Evolutionary conservation across 2,113 vertebrate genomes (phyloP).

Genomic region (Ivindomyrus marchei): DNA sequence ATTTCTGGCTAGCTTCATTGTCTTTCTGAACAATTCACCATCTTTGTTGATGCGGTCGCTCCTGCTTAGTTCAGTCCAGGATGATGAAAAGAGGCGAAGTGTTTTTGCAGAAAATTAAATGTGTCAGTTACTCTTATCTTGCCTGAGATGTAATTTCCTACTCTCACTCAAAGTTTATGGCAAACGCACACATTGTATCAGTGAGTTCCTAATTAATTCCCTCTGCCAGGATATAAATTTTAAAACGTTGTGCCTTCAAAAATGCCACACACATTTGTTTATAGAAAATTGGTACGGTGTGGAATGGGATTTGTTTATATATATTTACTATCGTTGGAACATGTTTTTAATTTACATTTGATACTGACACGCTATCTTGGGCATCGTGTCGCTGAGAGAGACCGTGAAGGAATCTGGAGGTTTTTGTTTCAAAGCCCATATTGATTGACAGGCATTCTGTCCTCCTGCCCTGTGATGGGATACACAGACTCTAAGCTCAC

Average conservation of each 20-base stretch:
- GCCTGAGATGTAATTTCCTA: conserved; percentile 5
- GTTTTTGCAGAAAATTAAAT: conserved; percentile 28
- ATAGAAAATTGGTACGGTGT: not conserved
- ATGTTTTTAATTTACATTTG: not conserved
- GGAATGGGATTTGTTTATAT: too few relatives aligned
- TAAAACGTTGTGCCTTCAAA: not conserved
- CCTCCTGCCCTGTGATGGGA: not conserved
- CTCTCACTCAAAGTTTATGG: conserved; percentile 7
- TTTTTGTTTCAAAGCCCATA: not conserved
- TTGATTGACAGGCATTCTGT: not conserved
- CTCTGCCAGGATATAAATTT: not conserved
- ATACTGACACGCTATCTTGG: not conserved
- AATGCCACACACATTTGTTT: not conserved
- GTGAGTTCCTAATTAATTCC: not conserved
- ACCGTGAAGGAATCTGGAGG: not conserved
- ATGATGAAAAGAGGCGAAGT: conserved; percentile 27
- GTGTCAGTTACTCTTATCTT: conserved; percentile 15
- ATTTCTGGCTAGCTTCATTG: not conserved
- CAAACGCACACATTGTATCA: not conserved
- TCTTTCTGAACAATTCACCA: conserved; percentile 8
- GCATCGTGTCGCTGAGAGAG: not conserved
- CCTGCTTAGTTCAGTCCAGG: conserved; percentile 21
- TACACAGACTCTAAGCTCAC: not conserved
- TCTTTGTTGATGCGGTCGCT: conserved; percentile 24
- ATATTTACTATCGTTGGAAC: not conserved